Evolutionary conservation across 2,888 invertebrate genomes (phyloP), one percentile per base, ranked within the genome.

Genomic region (Adela reaumurella): DNA sequence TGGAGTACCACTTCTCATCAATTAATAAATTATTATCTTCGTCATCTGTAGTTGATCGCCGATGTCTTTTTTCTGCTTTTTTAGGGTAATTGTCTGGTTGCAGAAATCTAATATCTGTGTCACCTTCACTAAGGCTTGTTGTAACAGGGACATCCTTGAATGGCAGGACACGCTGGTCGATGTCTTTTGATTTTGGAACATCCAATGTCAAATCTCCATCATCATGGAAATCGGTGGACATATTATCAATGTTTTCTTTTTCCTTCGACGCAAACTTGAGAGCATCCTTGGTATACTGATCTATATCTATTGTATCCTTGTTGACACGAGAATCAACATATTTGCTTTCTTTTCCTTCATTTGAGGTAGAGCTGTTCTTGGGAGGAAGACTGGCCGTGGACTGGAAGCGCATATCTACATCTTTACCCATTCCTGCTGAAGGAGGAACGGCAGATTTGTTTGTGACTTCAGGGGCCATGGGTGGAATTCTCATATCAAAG

Each of bases 1-100:
- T 90, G 2, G 90, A 91, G 62, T 91, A 92, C 88, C 91, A 91
- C 67, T 88, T 85, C 57, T 81, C 81, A 55, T 82, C 82, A 51
- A 81, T 81, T 52, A 76, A 66, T 55, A 82, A 66, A 63, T 82
- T 82, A 50, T 82, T 81, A 54, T 83, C 83, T 58, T 84, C 83
- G 48, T 82, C 83, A 56, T 82, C 82, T 49, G 81, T 83, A 46
- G 80, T 79, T 20, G 77, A 78, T 1, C 74, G 72, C 45, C 79
- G 71, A 57, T 72, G 67, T 54, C 70, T 62, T 58, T 76, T 77
- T 55, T 73, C 74, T 35, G 72, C 63, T 61, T 68, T 74, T 64
- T 74, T 76, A 53, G 70, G 76, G 52, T 76, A 60, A n/a, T 69
- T 69, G 52, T 72, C 74, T n/a, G 78, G 74, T 57, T 72, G 72